Percentiles rank a stretch among this genome's conserved stretches.
These are phyloP conservation scores for Drosophila ironensis DNA, from an alignment of 1,140 invertebrate species.

Conservation along the genomic window DNA sequence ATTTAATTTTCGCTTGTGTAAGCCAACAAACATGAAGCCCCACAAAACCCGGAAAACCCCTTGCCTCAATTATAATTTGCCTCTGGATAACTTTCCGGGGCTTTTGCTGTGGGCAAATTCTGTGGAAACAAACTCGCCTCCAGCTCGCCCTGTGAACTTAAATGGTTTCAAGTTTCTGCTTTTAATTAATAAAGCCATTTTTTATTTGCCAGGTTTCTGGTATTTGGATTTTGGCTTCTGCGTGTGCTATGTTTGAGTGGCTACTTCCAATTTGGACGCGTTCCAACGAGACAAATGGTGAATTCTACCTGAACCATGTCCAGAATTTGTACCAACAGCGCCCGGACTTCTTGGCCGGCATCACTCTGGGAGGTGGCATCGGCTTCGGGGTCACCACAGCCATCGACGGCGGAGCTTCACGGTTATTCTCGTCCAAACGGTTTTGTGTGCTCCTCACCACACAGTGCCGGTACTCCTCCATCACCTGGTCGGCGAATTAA, in stretches of 20 bases:
- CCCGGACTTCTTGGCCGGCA: neutral
- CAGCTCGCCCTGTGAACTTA: neutral
- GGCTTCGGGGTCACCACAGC: constrained; percentile 14
- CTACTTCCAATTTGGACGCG: too few relatives aligned
- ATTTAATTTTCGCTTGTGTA: too few relatives aligned
- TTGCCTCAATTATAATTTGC: too few relatives aligned
- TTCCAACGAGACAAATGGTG: neutral
- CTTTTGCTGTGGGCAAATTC: neutral
- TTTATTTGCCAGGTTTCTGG: neutral
- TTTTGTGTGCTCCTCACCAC: constrained; percentile 37
- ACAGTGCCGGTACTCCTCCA: constrained; percentile 53
- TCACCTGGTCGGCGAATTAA: too few relatives aligned
- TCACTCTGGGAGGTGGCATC: neutral
- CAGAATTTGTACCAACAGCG: constrained; percentile 46
- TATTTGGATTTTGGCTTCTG: neutral
- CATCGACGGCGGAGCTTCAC: neutral
- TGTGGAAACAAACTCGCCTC: too few relatives aligned
- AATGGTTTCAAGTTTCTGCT: constrained; percentile 10
- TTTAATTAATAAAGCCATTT: constrained; percentile 36
- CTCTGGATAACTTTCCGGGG: too few relatives aligned
- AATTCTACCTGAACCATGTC: constrained; percentile 45
- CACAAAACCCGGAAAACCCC: too few relatives aligned
- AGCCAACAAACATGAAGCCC: too few relatives aligned
- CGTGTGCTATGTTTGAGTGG: neutral
- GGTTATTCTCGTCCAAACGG: constrained; percentile 16